These are phyloP conservation scores for Clarias laeviceps DNA, from an alignment of 2,797 vertebrate species.

Conservation along the genomic window DNA sequence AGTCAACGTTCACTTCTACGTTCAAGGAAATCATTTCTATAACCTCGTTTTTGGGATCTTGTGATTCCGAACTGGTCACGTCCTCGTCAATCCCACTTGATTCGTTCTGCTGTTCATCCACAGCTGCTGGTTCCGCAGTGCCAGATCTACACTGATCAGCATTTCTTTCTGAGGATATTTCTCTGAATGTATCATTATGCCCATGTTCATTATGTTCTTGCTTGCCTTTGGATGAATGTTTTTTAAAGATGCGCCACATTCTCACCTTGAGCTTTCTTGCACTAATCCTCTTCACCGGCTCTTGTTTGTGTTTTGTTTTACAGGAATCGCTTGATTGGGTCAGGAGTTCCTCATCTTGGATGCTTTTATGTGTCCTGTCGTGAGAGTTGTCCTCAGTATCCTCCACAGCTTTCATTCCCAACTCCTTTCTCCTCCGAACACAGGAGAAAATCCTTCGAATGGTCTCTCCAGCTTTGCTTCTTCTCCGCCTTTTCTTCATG, in stretches of 20 bases:
- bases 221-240: constrained; percentile 62
- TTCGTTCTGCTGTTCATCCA: constrained; percentile 19
- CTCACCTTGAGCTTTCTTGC: constrained; percentile 51
- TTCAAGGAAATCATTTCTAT: constrained; percentile 45
- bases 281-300: not conserved
- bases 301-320: constrained; percentile 1
- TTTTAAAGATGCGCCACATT: constrained; percentile 75
- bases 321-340: constrained; percentile 17
- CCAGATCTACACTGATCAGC: not conserved
- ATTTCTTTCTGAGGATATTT: constrained; percentile 54
- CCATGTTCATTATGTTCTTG: constrained; percentile 60
- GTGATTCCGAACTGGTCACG: not conserved
- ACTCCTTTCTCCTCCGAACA: constrained; percentile 73
- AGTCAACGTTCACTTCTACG: constrained; percentile 47
- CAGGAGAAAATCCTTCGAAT: constrained; percentile 72
- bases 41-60: not conserved
- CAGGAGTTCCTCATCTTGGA: constrained; percentile 3
- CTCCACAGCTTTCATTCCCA: not conserved
- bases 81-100: not conserved
- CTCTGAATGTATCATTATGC: constrained; percentile 3
- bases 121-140: not conserved
- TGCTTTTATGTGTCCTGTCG: not conserved
- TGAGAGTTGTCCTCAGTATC: not conserved
- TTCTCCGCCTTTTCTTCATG: constrained; percentile 39
- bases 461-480: constrained; percentile 47